Base-by-base conservation (phyloP, 2,888 invertebrate species). In the Stomorhina lunata region DNA sequence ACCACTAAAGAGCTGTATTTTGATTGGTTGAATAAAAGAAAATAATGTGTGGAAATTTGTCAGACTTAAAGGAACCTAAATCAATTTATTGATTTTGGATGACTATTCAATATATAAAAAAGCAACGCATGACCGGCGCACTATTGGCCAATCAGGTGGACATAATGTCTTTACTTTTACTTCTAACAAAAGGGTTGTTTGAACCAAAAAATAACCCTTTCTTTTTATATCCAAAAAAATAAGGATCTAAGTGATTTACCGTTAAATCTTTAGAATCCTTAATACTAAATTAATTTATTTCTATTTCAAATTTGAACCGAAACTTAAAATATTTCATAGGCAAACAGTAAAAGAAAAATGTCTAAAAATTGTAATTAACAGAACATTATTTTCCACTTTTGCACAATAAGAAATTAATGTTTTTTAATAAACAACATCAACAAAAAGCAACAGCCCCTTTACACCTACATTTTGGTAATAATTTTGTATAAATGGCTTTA, bases 71-170 rank as follows among this genome's bases (percentile, higher is more conserved):
- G 87, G 88, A 85, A 79, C 89, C 89, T 88, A 89, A 89, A 89
- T 89, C 89, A 88, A 89, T 88, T 82, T 87, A 89, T 89, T 87
- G 89, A 89, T 89, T 89, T 88, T 86, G 87, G 89, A 89, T 89
- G 88, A 87, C 85, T 86, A 87, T 89, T 88, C 89, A 87, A 89
- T 89, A 88, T n/a, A 66, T 45, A 57, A 55, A 2, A n/a, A 6
- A 32, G 78, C 71, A 25, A 43, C 29, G 7, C 29, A 37, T 50
- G 82, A 82, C 71, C 66, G 77, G 79, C 75, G 75, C 69, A 75
- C 71, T 80, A 40, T 48, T 32, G 34, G 45, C 75, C 75, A 80
- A 80, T 76, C 69, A 69, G 40, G 53, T 45, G 80, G 12, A 61
- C 68, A 80, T 40, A 59, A 50, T 71, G 7, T 1, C 9, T 32